A percentile compares a stretch with the other conserved stretches of the same genome.
These are phyloP conservation scores for Odontocerum albicorne DNA, from an alignment of 2,888 invertebrate genomes.

Conservation along the genomic window DNA sequence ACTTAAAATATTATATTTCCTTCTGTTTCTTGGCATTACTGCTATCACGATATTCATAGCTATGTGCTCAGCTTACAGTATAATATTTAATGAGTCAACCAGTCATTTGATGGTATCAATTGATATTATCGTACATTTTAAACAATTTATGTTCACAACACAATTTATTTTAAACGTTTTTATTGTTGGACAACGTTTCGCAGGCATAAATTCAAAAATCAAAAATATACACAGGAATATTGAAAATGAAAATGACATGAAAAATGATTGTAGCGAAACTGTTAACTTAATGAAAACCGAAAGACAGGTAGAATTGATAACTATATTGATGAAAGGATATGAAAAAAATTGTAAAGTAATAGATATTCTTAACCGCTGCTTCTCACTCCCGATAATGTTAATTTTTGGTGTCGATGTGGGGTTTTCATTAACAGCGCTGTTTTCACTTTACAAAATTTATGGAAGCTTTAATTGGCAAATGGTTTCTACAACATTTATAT, in stretches of 20 bases:
- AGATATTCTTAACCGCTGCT: not conserved
- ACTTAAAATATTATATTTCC: not conserved
- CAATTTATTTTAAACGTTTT: constrained; percentile 1
- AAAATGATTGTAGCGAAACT: not conserved
- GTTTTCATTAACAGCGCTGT: not conserved
- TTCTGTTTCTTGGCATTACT: not conserved
- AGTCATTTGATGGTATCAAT: not conserved
- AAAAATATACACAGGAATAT: not conserved
- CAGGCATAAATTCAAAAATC: not conserved
- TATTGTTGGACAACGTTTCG: not conserved
- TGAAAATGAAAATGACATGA: not conserved
- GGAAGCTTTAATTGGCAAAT: not conserved
- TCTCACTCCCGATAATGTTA: not conserved
- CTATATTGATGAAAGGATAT: not conserved
- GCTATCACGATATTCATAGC: not conserved
- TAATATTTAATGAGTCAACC: not conserved
- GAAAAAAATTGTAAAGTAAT: not conserved
- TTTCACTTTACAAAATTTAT: not conserved
- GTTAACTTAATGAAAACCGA: not conserved
- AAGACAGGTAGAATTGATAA: not conserved
- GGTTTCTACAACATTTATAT: not conserved
- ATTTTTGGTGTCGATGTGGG: not conserved
- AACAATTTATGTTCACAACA: not conserved
- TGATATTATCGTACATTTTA: not conserved
- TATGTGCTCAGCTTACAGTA: not conserved